phyloP scores from a whole-genome alignment of 2,113 vertebrate species.

The Hippocampus comes region DNA sequence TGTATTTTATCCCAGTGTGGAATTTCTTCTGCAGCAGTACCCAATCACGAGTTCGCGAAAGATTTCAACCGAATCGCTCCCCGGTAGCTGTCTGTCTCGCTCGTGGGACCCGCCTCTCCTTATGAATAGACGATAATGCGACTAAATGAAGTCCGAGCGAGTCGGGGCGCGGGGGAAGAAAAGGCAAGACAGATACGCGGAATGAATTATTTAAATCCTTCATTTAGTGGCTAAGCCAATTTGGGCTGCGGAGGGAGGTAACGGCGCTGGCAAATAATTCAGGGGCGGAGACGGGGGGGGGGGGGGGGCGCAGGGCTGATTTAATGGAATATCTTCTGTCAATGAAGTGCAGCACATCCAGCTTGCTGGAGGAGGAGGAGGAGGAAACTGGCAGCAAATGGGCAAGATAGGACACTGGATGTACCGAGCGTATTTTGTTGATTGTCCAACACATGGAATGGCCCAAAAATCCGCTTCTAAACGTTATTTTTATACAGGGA shows the following conservation, averaged over 20 bases:
- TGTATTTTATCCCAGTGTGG: not conserved
- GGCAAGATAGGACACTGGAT: not conserved
- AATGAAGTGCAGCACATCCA: slow-evolving; percentile 55
- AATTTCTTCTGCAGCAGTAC: not conserved
- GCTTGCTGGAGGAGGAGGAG: slow-evolving; percentile 42
- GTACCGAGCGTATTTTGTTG: not conserved
- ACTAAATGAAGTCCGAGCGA: slow-evolving; percentile 42
- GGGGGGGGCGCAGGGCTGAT: slow-evolving; percentile 53
- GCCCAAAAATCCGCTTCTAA: not conserved
- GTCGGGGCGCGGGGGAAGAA: slow-evolving; percentile 32
- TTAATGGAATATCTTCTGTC: slow-evolving; percentile 70
- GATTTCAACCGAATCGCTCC: not conserved
- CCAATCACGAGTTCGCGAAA: not conserved
- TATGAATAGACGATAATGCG: slow-evolving; percentile 53
- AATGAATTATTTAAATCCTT: slow-evolving; percentile 73
- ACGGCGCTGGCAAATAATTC: slow-evolving; percentile 59
- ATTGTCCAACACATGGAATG: not conserved
- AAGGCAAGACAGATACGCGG: slow-evolving; percentile 53
- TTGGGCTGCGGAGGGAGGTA: slow-evolving; percentile 51
- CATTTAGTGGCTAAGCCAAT: slow-evolving; percentile 74
- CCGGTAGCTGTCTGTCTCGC: not conserved
- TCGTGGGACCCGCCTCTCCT: slow-evolving; percentile 18
- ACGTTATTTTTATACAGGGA: not conserved
- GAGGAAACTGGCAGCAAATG: not conserved
- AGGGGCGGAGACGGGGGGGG: slow-evolving; percentile 43